These are phyloP conservation scores for Macrobrachium rosenbergii DNA, from an alignment of 1,140 invertebrate species.

Conservation along the genomic window DNA sequence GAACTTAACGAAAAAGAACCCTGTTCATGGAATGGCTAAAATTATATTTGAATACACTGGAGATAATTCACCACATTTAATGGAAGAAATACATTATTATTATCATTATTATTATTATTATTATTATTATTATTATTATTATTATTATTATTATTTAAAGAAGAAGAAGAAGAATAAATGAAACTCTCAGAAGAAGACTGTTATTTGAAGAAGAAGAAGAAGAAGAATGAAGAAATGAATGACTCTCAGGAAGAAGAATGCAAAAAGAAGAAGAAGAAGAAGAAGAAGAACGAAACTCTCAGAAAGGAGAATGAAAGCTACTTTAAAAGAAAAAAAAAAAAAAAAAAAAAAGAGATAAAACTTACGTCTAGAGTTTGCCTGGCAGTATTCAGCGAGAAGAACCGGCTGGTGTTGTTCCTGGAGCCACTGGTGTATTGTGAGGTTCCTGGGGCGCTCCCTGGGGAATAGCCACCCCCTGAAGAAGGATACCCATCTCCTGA, in stretches of 20 bases:
- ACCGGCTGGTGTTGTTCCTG: not conserved
- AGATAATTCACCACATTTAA: too few relatives aligned
- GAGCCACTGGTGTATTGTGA: not conserved
- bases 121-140: too few relatives aligned
- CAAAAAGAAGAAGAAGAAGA: not conserved
- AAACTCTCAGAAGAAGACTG: too few relatives aligned
- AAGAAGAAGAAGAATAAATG: too few relatives aligned
- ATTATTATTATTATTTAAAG: too few relatives aligned
- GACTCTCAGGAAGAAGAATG: not conserved
- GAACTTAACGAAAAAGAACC: too few relatives aligned
- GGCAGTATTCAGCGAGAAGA: not conserved
- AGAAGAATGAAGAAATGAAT: not conserved
- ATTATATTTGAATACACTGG: too few relatives aligned
- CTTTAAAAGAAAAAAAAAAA: not conserved
- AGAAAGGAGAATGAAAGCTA: not conserved
- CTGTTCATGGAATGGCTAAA: too few relatives aligned
- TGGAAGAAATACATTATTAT: too few relatives aligned
- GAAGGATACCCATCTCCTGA: not conserved
- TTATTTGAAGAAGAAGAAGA: not conserved
- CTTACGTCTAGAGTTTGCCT: constrained; percentile 5
- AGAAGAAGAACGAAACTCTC: not conserved
- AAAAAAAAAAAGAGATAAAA: not conserved
- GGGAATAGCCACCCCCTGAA: not conserved
- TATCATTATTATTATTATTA: too few relatives aligned
- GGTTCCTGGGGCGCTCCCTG: not conserved